Evolutionary conservation across 2,888 invertebrate genomes (phyloP), one percentile per base, ranked within the genome.

Genomic region (Copidosoma aretas): DNA sequence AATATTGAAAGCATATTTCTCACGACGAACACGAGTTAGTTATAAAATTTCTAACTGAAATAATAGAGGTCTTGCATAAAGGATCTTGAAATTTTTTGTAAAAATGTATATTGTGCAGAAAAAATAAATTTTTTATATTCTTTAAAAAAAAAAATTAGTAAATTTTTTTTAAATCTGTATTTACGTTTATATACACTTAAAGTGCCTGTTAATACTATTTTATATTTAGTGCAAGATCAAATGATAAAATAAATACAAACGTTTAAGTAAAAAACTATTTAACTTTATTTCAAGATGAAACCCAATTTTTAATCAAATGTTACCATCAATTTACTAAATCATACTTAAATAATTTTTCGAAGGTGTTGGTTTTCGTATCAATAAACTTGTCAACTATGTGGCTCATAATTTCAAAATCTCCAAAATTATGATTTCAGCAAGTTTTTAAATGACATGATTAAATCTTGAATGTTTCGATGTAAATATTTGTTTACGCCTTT

Each of bases 71-170:
- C 62, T 62, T 24, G 12, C 49, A 32, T 10, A 39, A n/a, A 71
- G n/a, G 52, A 68, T 52, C 62, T 68, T 59, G 57, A 51, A 71
- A 62, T 65, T 65, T 65, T 68, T 71, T 71, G 65, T 68, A 68
- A 68, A 71, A 71, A 68, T 68, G 64, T 68, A 65, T 63, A 65
- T 60, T 68, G 57, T 49, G 53, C 64, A 64, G 65, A 68, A 63
- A 59, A 63, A 70, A 71, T 67, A 67, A 70, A 67, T 70, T 71
- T 71, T 71, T 68, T 68, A 71, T 63, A 68, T 65, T 52, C 60
- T 65, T 64, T 65, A 57, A 68, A 65, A 39, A 49, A 70, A 61
- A 60, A 62, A 14, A 53, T 41, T 49, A 43, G 32, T 43, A 41
- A 59, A 60, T 2, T 46, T 69, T 64, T 58, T 64, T 60, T 43